Evolutionary conservation across 2,113 vertebrate species (phyloP).

Genomic region (Jaculus jaculus): DNA sequence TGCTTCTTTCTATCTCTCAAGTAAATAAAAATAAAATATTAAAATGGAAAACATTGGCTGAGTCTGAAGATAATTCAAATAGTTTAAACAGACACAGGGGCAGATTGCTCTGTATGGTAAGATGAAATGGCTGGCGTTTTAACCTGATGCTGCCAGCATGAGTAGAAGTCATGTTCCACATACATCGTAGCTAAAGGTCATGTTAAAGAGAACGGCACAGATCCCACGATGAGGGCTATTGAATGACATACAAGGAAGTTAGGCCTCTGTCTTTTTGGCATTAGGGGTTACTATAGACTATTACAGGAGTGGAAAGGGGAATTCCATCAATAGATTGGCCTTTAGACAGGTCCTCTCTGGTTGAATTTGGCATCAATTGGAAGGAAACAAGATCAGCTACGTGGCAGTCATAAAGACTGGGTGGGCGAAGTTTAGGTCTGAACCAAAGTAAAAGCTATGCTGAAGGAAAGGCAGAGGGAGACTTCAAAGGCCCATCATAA

Average conservation of each 20-base stretch:
- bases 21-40: no score
- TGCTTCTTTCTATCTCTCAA: no score
- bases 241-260: neutral
- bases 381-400: neutral
- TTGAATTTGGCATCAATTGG: neutral
- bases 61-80: neutral
- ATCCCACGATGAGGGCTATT: neutral
- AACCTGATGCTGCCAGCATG: neutral
- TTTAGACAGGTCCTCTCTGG: neutral
- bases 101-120: neutral
- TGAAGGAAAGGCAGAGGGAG: neutral
- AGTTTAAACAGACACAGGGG: neutral
- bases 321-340: neutral
- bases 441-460: neutral
- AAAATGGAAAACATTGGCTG: conserved; percentile 35
- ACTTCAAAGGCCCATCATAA: neutral
- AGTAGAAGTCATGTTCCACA: neutral
- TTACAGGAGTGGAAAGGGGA: neutral
- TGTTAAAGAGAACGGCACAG: neutral
- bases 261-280: neutral
- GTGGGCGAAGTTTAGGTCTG: neutral
- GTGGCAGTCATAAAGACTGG: neutral
- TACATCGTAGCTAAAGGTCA: neutral
- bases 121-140: neutral
- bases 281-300: no score